Percentiles rank a stretch among this genome's conserved stretches.
These are phyloP conservation scores for Paraplagusia blochii DNA, from an alignment of 2,113 vertebrate species.

Conservation along the genomic window DNA sequence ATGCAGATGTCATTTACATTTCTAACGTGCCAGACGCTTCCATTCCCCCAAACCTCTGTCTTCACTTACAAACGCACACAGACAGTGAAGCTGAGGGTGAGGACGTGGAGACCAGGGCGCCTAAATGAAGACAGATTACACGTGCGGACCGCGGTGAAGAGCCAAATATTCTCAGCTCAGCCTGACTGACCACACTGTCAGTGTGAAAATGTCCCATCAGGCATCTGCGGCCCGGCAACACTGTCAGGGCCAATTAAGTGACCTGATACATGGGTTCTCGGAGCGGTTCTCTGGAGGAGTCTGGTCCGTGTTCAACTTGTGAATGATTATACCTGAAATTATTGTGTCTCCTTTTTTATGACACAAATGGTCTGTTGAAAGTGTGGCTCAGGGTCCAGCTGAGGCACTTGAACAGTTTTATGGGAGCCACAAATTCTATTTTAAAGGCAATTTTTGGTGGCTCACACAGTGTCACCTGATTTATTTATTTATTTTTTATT, in stretches of 20 bases:
- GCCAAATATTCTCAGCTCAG: constrained; percentile 50
- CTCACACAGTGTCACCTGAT: no score
- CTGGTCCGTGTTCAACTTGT: constrained; percentile 2
- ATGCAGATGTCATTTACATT: constrained; percentile 9
- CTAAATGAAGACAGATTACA: constrained; percentile 62
- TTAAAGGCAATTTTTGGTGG: no score
- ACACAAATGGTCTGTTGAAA: background rate
- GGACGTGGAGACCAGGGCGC: constrained; percentile 53
- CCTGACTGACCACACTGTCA: constrained; percentile 50
- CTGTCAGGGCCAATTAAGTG: constrained; percentile 5
- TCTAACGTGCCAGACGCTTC: constrained; percentile 5
- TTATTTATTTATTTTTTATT: no score
- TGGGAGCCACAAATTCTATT: no score
- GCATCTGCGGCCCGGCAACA: constrained; percentile 41
- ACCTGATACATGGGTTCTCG: background rate
- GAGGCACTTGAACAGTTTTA: no score
- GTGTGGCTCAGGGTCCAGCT: no score
- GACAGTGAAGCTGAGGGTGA: constrained; percentile 14
- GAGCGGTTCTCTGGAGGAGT: background rate
- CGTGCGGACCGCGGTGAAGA: constrained; percentile 43
- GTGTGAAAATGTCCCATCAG: constrained; percentile 53
- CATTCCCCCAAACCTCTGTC: background rate
- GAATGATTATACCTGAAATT: background rate
- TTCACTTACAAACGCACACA: constrained; percentile 5
- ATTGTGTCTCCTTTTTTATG: background rate